A percentile compares a stretch with the other conserved stretches of the same genome.
Evolutionary conservation across 1,140 invertebrate species (phyloP).

Genomic region (Agraylea sexmaculata): DNA sequence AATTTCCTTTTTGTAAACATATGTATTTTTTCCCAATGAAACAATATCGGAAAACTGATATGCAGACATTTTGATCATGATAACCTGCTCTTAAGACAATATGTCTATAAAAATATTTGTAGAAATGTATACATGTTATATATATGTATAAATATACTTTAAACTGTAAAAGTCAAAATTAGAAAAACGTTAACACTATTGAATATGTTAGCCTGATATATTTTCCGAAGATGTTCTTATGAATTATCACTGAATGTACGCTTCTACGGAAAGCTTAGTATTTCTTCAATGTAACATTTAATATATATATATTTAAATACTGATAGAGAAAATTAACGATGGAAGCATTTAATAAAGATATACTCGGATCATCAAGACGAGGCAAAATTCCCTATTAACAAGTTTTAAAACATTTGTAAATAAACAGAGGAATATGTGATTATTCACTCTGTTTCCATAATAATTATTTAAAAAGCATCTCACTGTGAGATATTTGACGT

Average conservation of each 20-base stretch:
- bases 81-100: slow-evolving; percentile 19
- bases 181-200: slow-evolving; percentile 18
- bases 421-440: too few relatives aligned
- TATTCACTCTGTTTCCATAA: too few relatives aligned
- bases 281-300: too few relatives aligned
- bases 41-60: slow-evolving; percentile 21
- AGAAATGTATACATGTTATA: slow-evolving; percentile 2
- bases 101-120: slow-evolving; percentile 22
- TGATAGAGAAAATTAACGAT: neutral
- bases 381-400: neutral
- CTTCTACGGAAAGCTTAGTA: too few relatives aligned
- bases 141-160: slow-evolving; percentile 19
- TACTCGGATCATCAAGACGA: neutral
- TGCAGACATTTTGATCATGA: slow-evolving; percentile 21
- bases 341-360: neutral
- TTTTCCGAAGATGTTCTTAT: neutral
- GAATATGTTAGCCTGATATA: slow-evolving; percentile 22
- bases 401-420: neutral
- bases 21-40: slow-evolving; percentile 20
- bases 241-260: too few relatives aligned
- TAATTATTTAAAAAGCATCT: too few relatives aligned
- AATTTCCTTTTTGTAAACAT: too few relatives aligned
- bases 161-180: slow-evolving; percentile 17
- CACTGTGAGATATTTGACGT: too few relatives aligned
- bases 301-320: neutral